These are phyloP conservation scores for Trichomalopsis sarcophagae DNA, from an alignment of 1,140 invertebrate genomes.

Conservation along the genomic window DNA sequence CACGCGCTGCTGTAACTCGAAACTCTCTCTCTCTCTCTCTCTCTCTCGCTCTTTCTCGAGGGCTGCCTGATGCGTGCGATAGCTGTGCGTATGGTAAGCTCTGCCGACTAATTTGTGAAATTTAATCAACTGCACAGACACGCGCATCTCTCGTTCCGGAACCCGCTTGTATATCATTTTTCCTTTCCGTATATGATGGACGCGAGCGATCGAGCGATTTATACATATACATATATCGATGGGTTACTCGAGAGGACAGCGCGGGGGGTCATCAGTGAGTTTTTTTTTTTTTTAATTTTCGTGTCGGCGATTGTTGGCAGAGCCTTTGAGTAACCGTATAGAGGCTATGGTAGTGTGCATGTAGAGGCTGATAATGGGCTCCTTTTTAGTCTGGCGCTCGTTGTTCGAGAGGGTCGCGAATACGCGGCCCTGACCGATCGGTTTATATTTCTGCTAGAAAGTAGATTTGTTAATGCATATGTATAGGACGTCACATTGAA, in stretches of 20 bases:
- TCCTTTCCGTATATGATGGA: background rate
- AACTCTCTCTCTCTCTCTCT: conserved; percentile 29
- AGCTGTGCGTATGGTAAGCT: conserved; percentile 54
- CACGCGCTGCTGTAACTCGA: conserved; percentile 56
- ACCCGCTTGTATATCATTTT: background rate
- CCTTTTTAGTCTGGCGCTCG: too few species aligned
- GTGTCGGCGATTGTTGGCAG: too few species aligned
- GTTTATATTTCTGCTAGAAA: too few species aligned
- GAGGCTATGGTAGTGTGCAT: too few species aligned
- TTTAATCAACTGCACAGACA: conserved; percentile 64
- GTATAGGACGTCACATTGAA: too few species aligned
- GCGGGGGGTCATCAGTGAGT: background rate
- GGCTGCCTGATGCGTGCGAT: background rate
- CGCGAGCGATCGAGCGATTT: background rate
- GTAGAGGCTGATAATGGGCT: too few species aligned
- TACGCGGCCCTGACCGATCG: too few species aligned
- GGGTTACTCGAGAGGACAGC: background rate
- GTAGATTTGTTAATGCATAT: too few species aligned
- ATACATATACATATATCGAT: background rate
- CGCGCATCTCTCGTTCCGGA: background rate
- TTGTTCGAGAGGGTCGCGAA: too few species aligned
- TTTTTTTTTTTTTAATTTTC: background rate
- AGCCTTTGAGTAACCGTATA: too few species aligned
- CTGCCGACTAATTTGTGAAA: conserved; percentile 66
- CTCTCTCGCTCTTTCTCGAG: background rate